Percentiles rank a stretch among this genome's conserved stretches.
Evolutionary conservation across 2,113 vertebrate genomes (phyloP).

Genomic region (Nannobrachium achirus): DNA sequence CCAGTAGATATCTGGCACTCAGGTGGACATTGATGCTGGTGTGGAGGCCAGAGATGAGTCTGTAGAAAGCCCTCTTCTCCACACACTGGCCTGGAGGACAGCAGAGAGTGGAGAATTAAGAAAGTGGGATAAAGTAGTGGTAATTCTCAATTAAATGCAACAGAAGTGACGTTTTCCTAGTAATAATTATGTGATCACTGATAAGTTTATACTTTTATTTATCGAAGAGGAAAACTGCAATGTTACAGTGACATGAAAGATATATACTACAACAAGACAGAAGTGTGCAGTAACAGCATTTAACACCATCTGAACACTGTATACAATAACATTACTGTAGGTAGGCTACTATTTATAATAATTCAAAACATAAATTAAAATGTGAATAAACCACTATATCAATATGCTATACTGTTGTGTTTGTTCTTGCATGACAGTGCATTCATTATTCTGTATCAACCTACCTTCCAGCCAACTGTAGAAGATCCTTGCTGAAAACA

Average conservation of each 20-base stretch:
- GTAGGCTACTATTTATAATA: no score
- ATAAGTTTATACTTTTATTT: background rate
- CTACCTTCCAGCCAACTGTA: conserved; percentile 93
- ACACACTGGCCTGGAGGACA: conserved; percentile 88
- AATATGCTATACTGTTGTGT: no score
- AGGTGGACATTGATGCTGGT: conserved; percentile 94
- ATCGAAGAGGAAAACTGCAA: no score
- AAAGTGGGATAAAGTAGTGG: background rate
- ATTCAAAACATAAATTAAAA: no score
- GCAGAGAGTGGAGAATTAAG: background rate
- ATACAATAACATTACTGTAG: no score
- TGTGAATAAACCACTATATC: no score
- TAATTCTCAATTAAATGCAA: no score
- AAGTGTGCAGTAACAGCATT: no score
- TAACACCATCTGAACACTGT: no score
- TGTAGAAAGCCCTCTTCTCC: conserved; percentile 94
- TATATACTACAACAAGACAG: no score
- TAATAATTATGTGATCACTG: background rate
- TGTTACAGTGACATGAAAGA: no score
- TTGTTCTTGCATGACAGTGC: background rate
- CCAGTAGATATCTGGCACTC: conserved; percentile 89
- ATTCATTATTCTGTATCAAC: conserved; percentile 4
- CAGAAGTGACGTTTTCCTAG: background rate
- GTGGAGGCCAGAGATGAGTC: conserved; percentile 90
- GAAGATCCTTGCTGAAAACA: conserved; percentile 83